Conservation (phyloP, 2,797 vertebrate genomes). For the Hippocampus kuda region DNA sequence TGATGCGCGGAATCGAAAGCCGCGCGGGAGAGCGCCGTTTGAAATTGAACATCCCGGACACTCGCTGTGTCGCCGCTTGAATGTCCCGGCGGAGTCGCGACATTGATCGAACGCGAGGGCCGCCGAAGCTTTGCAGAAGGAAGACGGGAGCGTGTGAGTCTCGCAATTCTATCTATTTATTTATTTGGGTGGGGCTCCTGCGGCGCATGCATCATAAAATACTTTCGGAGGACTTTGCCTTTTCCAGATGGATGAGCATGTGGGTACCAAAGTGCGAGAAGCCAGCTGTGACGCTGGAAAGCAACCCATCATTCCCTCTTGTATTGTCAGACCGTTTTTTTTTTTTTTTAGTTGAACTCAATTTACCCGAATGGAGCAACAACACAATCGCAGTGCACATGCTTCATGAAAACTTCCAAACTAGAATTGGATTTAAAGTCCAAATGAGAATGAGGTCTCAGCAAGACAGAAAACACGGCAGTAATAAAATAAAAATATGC, state of each 20-base stretch:
- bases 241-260: conserved; percentile 44
- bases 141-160: conserved; percentile 18
- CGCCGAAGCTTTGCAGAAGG: conserved; percentile 18
- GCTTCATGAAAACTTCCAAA: conserved; percentile 7
- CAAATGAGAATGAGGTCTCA: background rate
- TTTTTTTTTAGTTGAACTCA: background rate
- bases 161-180: conserved; percentile 10
- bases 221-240: conserved; percentile 32
- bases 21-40: conserved; percentile 30
- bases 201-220: conserved; percentile 24
- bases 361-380: background rate
- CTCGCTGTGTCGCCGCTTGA: conserved; percentile 8
- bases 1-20: conserved; percentile 42
- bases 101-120: conserved; percentile 25
- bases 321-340: conserved; percentile 14
- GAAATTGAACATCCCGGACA: conserved; percentile 43
- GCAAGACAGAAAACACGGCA: background rate
- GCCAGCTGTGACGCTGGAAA: conserved; percentile 50
- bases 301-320: conserved; percentile 24
- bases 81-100: conserved; percentile 31
- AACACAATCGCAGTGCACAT: background rate
- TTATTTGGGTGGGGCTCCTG: conserved; percentile 5
- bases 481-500: background rate
- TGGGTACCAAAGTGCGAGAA: conserved; percentile 28
- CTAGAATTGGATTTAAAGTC: background rate